These are phyloP conservation scores for Hestina assimilis DNA, from an alignment of 1,140 invertebrate genomes.

Conservation along the genomic window DNA sequence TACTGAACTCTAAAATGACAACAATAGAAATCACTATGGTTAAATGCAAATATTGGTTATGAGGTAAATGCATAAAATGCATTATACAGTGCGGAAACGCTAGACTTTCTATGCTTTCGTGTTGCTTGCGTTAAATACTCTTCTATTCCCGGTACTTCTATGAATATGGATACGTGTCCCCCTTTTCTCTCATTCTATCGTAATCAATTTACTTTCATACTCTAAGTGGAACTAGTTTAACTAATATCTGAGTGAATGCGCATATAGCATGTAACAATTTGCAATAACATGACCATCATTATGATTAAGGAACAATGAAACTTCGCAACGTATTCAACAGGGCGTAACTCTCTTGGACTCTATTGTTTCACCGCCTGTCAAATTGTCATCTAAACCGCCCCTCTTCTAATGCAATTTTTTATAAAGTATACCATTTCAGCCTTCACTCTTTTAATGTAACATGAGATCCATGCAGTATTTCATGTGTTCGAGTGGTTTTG, in stretches of 20 bases:
- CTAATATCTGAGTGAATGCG: constrained; percentile 36
- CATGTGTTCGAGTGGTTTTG: constrained; percentile 19
- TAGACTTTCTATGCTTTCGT: constrained; percentile 11
- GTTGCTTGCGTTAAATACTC: not conserved
- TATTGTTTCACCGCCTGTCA: constrained; percentile 59
- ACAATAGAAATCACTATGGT: not conserved
- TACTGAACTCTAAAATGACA: not conserved
- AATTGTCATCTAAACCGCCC: constrained; percentile 60
- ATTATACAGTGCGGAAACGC: constrained; percentile 13
- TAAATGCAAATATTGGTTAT: not conserved
- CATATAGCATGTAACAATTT: constrained; percentile 57
- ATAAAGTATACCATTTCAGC: constrained; percentile 49
- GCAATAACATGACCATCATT: constrained; percentile 56
- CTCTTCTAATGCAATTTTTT: constrained; percentile 46
- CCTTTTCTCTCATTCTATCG: constrained; percentile 4
- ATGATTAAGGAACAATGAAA: constrained; percentile 69
- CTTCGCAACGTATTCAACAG: constrained; percentile 63
- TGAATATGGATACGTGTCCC: not conserved
- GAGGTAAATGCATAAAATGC: constrained; percentile 5
- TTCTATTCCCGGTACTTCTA: not conserved
- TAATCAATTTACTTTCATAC: constrained; percentile 14
- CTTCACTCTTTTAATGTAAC: constrained; percentile 34
- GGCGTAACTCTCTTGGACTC: constrained; percentile 54
- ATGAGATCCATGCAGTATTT: constrained; percentile 26
- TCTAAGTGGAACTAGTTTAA: constrained; percentile 17